Evolutionary conservation across 2,888 invertebrate genomes (phyloP).

Genomic region (Heteromurus nitidus): DNA sequence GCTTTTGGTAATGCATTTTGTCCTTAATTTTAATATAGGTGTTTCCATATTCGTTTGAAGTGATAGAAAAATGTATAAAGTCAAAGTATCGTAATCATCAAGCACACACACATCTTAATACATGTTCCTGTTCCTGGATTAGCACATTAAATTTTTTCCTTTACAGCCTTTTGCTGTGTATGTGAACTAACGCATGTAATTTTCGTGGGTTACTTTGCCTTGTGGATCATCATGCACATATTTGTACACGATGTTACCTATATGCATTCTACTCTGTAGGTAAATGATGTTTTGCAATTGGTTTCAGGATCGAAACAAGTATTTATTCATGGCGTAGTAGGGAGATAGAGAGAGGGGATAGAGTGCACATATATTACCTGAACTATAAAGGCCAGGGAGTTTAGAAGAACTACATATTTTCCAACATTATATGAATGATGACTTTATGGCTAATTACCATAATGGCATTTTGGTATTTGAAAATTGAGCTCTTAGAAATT

Average conservation of each 20-base stretch:
- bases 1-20: slow-evolving; percentile 2
- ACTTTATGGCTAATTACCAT: slow-evolving; percentile 64
- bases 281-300: slow-evolving; percentile 56
- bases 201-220: too few species aligned
- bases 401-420: slow-evolving; percentile 13
- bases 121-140: slow-evolving; percentile 48
- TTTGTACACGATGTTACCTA: neutral
- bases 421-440: slow-evolving; percentile 24
- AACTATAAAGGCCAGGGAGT: neutral
- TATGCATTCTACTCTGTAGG: slow-evolving; percentile 54
- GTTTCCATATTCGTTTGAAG: neutral
- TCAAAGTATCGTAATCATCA: neutral
- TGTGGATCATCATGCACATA: too few species aligned
- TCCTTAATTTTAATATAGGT: slow-evolving; percentile 7
- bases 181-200: slow-evolving; percentile 7
- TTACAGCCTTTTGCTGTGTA: neutral
- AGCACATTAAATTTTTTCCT: slow-evolving; percentile 40
- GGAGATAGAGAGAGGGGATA: neutral
- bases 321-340: slow-evolving; percentile 19
- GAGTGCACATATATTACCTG: neutral
- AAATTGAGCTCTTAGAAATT: slow-evolving; percentile 53
- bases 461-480: slow-evolving; percentile 55
- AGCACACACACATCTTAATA: neutral
- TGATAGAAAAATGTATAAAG: neutral
- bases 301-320: slow-evolving; percentile 4